phyloP scores from a whole-genome alignment of 2,113 vertebrate genomes.

The Paradoxurus hermaphroditus region DNA sequence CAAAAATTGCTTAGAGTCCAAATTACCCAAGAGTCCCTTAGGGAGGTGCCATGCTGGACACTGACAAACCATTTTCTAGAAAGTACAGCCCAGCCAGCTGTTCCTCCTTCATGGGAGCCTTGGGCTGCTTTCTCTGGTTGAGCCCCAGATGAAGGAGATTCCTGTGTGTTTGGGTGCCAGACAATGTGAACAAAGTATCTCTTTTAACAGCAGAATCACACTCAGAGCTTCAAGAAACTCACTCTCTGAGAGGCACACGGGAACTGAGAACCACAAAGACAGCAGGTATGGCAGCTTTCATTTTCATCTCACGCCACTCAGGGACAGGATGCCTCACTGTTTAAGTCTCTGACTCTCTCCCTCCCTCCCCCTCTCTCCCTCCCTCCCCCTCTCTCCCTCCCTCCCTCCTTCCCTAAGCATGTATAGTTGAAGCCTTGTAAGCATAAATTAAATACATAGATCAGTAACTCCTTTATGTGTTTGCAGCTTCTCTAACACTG shows the following conservation, averaged over 20 bases:
- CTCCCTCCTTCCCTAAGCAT: background rate
- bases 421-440: background rate
- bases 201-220: background rate
- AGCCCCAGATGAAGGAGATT: background rate
- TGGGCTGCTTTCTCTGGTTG: background rate
- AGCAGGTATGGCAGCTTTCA: background rate
- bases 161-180: background rate
- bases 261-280: background rate
- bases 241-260: background rate
- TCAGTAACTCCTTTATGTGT: background rate
- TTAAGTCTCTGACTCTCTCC: background rate
- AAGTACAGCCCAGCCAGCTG: background rate
- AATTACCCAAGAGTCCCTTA: background rate
- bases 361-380: accelerated
- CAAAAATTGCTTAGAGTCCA: background rate
- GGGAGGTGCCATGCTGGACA: background rate
- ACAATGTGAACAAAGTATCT: background rate
- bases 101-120: background rate
- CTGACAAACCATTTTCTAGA: background rate
- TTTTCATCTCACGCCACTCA: background rate
- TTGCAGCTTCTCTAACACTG: background rate
- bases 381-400: accelerated
- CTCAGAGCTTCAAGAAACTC: background rate
- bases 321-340: background rate
- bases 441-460: background rate